A percentile compares a stretch with the other conserved stretches of the same genome.
Conservation (phyloP, 37 sponge, comb jelly and placozoan genomes). For the Cliona cf. orientalis region DNA sequence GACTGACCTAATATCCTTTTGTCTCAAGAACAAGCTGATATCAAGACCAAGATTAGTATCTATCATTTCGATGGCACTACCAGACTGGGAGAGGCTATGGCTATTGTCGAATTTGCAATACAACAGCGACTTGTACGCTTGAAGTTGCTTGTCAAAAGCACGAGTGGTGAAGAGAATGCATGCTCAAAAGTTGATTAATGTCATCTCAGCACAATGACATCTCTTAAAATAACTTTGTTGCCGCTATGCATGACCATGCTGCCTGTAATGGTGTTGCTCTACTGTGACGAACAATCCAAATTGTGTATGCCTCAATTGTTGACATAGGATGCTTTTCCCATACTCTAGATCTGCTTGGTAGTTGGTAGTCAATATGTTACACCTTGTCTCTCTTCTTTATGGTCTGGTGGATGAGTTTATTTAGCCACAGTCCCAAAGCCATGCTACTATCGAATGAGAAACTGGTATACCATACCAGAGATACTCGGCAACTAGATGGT, state of each 20-base stretch:
- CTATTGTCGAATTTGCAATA: slow-evolving; percentile 6
- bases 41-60: too few relatives aligned
- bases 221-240: background rate
- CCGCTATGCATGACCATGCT: slow-evolving; percentile 16
- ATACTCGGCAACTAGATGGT: slow-evolving; percentile 11
- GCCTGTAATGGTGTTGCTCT: slow-evolving; percentile 13
- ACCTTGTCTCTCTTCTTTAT: too few relatives aligned
- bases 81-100: slow-evolving; percentile 28
- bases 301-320: background rate
- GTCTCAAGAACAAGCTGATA: too few relatives aligned
- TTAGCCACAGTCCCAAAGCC: slow-evolving; percentile 12
- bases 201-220: background rate
- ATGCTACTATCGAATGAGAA: slow-evolving; percentile 6
- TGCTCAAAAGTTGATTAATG: background rate
- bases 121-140: slow-evolving; percentile 11
- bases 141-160: slow-evolving; percentile 4
- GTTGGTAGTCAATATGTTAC: too few relatives aligned
- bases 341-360: slow-evolving; percentile 5
- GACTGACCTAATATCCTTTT: too few relatives aligned
- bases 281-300: background rate
- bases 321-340: slow-evolving; percentile 20
- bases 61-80: slow-evolving; percentile 29
- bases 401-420: slow-evolving; percentile 17
- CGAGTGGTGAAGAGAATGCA: background rate
- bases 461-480: background rate